Percentiles rank a stretch among this genome's conserved stretches.
These are phyloP conservation scores for Thamnophis elegans DNA, from an alignment of 2,797 vertebrate genomes.

Conservation along the genomic window DNA sequence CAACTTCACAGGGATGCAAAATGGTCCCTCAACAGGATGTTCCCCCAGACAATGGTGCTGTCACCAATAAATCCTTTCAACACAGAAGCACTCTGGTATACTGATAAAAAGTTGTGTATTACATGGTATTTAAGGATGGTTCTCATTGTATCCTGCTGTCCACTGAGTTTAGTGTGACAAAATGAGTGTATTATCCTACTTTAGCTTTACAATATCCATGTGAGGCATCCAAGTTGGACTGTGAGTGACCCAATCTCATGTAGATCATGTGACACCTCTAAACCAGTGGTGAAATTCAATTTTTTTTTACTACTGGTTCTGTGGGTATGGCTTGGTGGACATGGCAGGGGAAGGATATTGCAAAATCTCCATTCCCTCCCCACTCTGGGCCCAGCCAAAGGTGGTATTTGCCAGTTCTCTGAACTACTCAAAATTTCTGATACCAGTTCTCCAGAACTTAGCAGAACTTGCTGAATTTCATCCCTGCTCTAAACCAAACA, in stretches of 20 bases:
- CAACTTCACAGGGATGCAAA: neutral
- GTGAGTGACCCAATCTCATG: neutral
- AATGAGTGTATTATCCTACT: neutral
- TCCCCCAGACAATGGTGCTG: neutral
- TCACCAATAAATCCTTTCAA: neutral
- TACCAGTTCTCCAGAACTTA: too few relatives aligned
- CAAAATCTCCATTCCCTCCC: too few relatives aligned
- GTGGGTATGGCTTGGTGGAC: too few relatives aligned
- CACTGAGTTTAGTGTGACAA: neutral
- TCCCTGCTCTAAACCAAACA: neutral
- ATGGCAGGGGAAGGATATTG: too few relatives aligned
- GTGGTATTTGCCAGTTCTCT: too few relatives aligned
- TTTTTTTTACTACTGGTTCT: too few relatives aligned
- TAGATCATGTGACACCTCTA: neutral
- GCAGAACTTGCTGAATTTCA: too few relatives aligned
- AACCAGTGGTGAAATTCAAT: too few relatives aligned
- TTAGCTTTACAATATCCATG: neutral
- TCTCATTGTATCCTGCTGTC: neutral
- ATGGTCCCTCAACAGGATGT: neutral
- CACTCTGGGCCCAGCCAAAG: too few relatives aligned
- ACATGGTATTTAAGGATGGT: neutral
- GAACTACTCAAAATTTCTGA: too few relatives aligned
- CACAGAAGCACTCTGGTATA: neutral
- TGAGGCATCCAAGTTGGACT: neutral
- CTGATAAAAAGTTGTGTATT: neutral